Evolutionary conservation across 2,113 vertebrate genomes (phyloP), one percentile per base, ranked within the genome.

Genomic region (Motacilla tschutschensis): DNA sequence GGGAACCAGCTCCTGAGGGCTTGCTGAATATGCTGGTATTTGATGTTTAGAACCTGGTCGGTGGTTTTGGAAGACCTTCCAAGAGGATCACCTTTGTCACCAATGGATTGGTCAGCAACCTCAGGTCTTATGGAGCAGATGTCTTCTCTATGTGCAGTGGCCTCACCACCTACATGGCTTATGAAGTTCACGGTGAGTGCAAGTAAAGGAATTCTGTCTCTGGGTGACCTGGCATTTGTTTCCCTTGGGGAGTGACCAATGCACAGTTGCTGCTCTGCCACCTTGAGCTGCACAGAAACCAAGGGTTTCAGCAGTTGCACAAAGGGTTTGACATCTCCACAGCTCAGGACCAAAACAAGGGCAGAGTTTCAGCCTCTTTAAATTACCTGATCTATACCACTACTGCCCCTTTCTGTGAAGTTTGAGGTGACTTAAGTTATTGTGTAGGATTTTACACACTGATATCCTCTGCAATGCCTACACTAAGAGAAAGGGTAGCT

Each of bases 261-360:
- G 54, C 19, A 53, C 6, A 17, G 9, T 7, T 17, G 28, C n/a
- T 59, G 46, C 28, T 46, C 4, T 25, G 67, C 8, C 10, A 20
- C 13, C 2, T 29, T 3, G 19, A 60, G 5, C 13, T 0, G 1
- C 5, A 28, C 8, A 53, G 21, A 65, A 17, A 58, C 9, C 22
- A 29, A 29, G 18, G 33, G 7, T 18, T 24, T 20, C 24, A 35
- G 33, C 12, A 6, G 4, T 3, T 66, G 33, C 5, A 19, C 10
- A 33, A 33, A 53, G 13, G 5, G 4, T 29, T 46, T 0, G 0
- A 6, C 7, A 29, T 17, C 17, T 35, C 19, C 3, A 2, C 9
- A 47, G 29, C 1, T 33, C 33, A 31, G 47, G 24, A 41, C 20
- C 17, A 6, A 6, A 35, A n/a, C 6, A 29, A 7, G 6, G 6